Evolutionary conservation across 2,797 vertebrate genomes (phyloP).

Genomic region (Hoplostethus mediterraneus): DNA sequence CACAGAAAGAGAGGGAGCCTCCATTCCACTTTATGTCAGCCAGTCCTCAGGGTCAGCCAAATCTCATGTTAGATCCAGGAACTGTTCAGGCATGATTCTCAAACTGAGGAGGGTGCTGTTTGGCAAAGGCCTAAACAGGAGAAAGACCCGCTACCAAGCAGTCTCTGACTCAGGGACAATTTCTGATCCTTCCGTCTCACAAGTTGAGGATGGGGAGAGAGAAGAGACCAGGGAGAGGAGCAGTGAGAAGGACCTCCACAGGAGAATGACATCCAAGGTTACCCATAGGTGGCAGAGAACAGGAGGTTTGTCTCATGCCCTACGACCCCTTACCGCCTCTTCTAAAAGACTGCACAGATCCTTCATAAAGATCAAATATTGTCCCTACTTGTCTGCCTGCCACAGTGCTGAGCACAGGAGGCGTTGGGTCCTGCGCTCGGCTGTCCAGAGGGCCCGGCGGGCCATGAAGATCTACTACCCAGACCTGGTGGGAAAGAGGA

Average conservation of each 20-base stretch:
- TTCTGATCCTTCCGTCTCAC: conserved; percentile 27
- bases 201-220: conserved; percentile 1
- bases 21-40: conserved; percentile 6
- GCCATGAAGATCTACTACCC: conserved; percentile 78
- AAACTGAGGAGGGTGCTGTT: conserved; percentile 82
- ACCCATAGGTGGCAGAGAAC: conserved; percentile 52
- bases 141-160: conserved; percentile 62
- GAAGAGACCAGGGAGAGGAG: not conserved
- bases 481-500: conserved; percentile 87
- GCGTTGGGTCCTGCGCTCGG: conserved; percentile 82
- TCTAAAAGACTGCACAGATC: conserved; percentile 68
- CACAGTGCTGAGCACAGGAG: conserved; percentile 72
- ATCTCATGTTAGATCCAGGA: conserved; percentile 50
- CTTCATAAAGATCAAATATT: conserved; percentile 82
- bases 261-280: conserved; percentile 36
- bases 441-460: conserved; percentile 66
- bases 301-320: conserved; percentile 40
- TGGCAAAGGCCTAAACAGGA: conserved; percentile 46
- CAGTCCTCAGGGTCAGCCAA: conserved; percentile 18
- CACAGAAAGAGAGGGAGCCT: conserved; percentile 52
- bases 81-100: conserved; percentile 78
- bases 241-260: conserved; percentile 13
- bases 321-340: conserved; percentile 55
- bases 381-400: conserved; percentile 79
- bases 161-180: conserved; percentile 48